A percentile compares a stretch with the other conserved stretches of the same genome.
Conservation (phyloP, 2,797 vertebrate genomes). For the Enteromius fasciolatus region DNA sequence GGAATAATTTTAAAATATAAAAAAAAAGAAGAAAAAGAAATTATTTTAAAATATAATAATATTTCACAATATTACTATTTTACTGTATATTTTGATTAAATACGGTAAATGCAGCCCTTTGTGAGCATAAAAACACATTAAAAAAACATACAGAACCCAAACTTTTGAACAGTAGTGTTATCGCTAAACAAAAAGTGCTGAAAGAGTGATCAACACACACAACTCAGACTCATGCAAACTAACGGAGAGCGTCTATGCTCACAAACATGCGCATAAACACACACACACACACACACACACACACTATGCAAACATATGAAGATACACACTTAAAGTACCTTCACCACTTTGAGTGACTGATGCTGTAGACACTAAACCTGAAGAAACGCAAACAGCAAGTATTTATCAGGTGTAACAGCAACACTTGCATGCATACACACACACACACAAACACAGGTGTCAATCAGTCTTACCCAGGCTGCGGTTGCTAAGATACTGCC, state of each 20-base stretch:
- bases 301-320: conserved; percentile 13
- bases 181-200: conserved; percentile 23
- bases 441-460: conserved; percentile 1
- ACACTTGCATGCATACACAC: neutral
- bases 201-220: conserved; percentile 5
- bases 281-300: neutral
- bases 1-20: neutral
- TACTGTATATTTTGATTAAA: neutral
- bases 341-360: conserved; percentile 74
- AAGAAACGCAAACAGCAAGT: conserved; percentile 60
- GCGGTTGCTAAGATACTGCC: conserved; percentile 93
- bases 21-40: neutral
- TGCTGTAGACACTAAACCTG: conserved; percentile 77
- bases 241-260: neutral
- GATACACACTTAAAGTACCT: conserved; percentile 68
- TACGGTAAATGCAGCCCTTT: neutral
- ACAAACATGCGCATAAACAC: conserved; percentile 24
- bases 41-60: neutral
- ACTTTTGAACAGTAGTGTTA: neutral
- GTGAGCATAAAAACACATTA: neutral
- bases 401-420: conserved; percentile 16
- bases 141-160: conserved; percentile 1
- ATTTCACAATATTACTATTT: neutral
- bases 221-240: conserved; percentile 55
- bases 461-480: conserved; percentile 84